A percentile compares a stretch with the other conserved stretches of the same genome.
Conservation (phyloP, 30 jellyfish, hydroid and myxozoan genomes). For the Aurelia coerulea region DNA sequence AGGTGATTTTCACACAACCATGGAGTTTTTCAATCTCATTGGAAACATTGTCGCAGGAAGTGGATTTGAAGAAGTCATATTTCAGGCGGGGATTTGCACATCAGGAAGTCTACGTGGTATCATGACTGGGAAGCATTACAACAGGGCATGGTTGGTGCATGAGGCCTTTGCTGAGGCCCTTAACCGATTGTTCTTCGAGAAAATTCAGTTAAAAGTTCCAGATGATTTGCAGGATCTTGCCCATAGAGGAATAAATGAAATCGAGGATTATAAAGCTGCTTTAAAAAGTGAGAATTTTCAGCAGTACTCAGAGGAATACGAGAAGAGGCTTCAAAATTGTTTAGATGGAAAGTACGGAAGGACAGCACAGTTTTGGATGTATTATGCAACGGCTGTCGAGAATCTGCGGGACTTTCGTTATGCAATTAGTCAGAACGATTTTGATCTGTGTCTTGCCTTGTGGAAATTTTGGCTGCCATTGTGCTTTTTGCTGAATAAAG, state of each 20-base stretch:
- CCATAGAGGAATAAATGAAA: not conserved
- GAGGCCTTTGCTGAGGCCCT: conserved; percentile 51
- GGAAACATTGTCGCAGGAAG: conserved; percentile 21
- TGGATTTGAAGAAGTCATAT: conserved; percentile 31
- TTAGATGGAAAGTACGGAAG: conserved; percentile 29
- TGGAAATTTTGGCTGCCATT: conserved; percentile 45
- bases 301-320: not conserved
- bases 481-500: conserved; percentile 25
- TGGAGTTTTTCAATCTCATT: conserved; percentile 45
- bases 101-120: conserved; percentile 37
- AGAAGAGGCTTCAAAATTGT: not conserved
- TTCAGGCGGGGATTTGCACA: conserved; percentile 32
- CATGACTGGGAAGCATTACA: conserved; percentile 41
- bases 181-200: conserved; percentile 8
- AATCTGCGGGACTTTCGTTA: conserved; percentile 1
- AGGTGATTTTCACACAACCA: conserved; percentile 55
- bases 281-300: not conserved
- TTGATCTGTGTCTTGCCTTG: not conserved
- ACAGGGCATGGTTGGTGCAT: conserved; percentile 36
- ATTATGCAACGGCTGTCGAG: conserved; percentile 4
- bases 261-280: not conserved
- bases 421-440: conserved; percentile 20
- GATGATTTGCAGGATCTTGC: too few species aligned
- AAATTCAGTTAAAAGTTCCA: not conserved
- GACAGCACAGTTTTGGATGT: conserved; percentile 44